phyloP scores from a whole-genome alignment of 2,888 invertebrate species.

The Gymnocheta viridis region DNA sequence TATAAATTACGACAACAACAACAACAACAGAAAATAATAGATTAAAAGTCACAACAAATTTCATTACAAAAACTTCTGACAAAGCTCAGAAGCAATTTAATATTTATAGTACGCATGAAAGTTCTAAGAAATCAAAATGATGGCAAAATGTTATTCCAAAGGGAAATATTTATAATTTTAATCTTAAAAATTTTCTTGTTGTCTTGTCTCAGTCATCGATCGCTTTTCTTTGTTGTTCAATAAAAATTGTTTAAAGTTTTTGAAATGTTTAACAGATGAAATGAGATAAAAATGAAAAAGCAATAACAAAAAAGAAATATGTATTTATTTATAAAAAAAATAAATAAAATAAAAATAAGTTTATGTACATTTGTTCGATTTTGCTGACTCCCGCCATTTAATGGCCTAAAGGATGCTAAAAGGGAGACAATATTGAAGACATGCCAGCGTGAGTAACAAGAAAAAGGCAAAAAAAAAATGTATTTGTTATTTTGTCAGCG shows the following conservation, averaged over 20 bases:
- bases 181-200: neutral
- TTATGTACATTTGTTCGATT: neutral
- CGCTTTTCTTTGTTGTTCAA: constrained; percentile 15
- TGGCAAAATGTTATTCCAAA: neutral
- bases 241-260: constrained; percentile 37
- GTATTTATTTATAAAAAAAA: constrained; percentile 11
- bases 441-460: neutral
- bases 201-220: neutral
- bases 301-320: constrained; percentile 9
- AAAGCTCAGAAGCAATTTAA: constrained; percentile 32
- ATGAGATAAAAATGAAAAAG: constrained; percentile 2
- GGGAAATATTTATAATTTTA: constrained; percentile 44
- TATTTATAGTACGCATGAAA: neutral
- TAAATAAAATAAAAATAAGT: neutral
- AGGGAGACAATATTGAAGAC: neutral
- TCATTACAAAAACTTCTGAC: constrained; percentile 6
- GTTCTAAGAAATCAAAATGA: neutral
- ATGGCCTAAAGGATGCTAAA: constrained; percentile 21
- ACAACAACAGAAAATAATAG: neutral
- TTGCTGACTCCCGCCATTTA: constrained; percentile 33
- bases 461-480: neutral
- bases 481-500: constrained; percentile 54
- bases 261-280: constrained; percentile 20
- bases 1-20: constrained; percentile 15
- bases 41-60: neutral